A percentile compares a stretch with the other conserved stretches of the same genome.
Conservation (phyloP, 2,797 vertebrate genomes). For the Dromococcyx pavoninus region DNA sequence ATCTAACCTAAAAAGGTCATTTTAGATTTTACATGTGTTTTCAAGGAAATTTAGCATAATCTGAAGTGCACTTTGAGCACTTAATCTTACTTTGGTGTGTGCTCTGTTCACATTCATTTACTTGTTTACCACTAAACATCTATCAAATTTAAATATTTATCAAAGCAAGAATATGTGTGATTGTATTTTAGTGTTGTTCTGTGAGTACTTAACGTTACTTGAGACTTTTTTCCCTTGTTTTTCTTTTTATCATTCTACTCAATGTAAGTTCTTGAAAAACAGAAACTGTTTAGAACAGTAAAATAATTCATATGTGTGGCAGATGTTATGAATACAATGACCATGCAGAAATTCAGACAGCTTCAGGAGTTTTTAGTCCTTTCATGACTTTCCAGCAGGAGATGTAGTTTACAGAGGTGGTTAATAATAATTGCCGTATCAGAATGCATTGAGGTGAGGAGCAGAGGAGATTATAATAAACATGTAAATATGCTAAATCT, state of each 20-base stretch:
- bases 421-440: background rate
- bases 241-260: background rate
- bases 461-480: background rate
- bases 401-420: background rate
- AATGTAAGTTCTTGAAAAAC: background rate
- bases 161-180: background rate
- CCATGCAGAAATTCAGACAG: background rate
- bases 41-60: background rate
- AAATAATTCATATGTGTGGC: background rate
- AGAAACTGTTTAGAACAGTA: background rate
- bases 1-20: background rate
- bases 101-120: background rate
- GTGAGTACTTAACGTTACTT: background rate
- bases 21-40: background rate
- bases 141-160: background rate
- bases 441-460: constrained; percentile 26
- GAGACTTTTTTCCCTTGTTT: background rate
- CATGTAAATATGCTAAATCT: constrained; percentile 8
- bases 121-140: background rate
- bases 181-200: background rate
- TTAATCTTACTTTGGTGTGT: background rate
- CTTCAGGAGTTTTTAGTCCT: background rate
- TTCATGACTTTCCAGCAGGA: background rate
- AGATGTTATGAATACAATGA: background rate
- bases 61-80: background rate